Evolutionary conservation across 1,140 invertebrate species (phyloP).

Genomic region (Saxidomus purpurata): DNA sequence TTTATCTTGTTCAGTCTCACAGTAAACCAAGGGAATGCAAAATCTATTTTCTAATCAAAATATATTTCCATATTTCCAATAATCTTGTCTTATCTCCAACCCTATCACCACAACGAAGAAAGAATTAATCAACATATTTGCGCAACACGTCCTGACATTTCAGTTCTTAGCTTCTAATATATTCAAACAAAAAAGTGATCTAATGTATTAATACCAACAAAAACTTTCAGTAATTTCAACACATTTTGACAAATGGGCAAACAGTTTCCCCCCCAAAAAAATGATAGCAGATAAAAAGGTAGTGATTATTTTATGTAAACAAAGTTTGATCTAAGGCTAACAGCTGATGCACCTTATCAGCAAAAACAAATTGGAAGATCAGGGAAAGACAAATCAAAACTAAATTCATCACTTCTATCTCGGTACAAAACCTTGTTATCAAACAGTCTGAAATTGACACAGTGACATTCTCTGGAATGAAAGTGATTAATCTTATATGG

Average conservation of each 20-base stretch:
- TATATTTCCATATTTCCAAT: too few species aligned
- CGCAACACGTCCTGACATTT: too few species aligned
- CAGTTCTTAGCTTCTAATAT: too few species aligned
- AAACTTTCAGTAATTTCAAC: not conserved
- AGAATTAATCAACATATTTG: too few species aligned
- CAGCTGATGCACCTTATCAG: not conserved
- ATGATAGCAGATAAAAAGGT: not conserved
- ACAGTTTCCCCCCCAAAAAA: not conserved
- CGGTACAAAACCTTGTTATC: not conserved
- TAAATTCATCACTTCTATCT: conserved; percentile 13
- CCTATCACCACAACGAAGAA: too few species aligned
- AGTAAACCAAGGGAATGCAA: too few species aligned
- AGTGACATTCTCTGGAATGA: not conserved
- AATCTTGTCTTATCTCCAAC: too few species aligned
- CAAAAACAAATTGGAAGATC: conserved; percentile 12
- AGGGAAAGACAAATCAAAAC: conserved; percentile 19
- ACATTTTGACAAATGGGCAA: not conserved
- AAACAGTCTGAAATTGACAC: not conserved
- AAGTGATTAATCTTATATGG: not conserved
- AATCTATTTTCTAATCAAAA: too few species aligned
- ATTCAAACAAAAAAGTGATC: too few species aligned
- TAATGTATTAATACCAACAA: not conserved
- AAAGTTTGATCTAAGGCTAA: not conserved
- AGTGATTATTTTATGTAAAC: conserved; percentile 5
- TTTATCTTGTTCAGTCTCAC: too few species aligned